Base-by-base conservation (phyloP, 92 coral and sea anemone species). In the Epizoanthus scotinus region DNA sequence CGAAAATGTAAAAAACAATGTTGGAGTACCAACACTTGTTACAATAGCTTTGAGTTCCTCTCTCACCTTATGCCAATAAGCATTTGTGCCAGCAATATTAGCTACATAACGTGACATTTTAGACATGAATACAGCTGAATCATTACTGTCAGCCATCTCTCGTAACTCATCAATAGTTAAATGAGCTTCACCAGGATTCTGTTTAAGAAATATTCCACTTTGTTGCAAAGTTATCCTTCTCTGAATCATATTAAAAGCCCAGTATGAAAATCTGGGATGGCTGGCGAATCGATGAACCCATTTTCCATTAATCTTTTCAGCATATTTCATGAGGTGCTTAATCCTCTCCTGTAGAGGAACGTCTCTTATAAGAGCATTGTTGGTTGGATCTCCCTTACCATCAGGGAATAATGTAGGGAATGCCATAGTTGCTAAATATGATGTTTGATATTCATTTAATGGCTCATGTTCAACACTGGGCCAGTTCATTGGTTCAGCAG, bases 101-200 rank as follows among this genome's bases (percentile, higher is more conserved):
- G 85, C 87, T 63, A 91, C 89, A 91, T 91, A 91, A 22, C 93
- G 81, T 58, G 93, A 90, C 3, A 86, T 70, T 63, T 90, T 90
- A 9, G 88, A 78, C 91, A 90, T 72, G 65, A 89, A 89, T 15
- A 42, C 73, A 50, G 82, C 62, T 38, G 90, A 61, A 63, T 63
- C 67, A 80, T 89, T 86, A 53, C 75, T 82, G 25, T 61, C 29
- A 57, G 86, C 88, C 93, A 89, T 86, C 63, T 89, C 90, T 14
- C 75, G 87, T 31, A 89, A 71, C 70, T 89, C 79, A 24, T 89
- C 90, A 82, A 86, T 86, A n/a, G 93, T 90, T 12, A 88, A 80
- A 79, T 88, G 87, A 6, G 83, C n/a, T n/a, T n/a, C n/a, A n/a
- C n/a, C n/a, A n/a, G n/a, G n/a, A n/a, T n/a, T n/a, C n/a, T n/a